Percentiles rank a stretch among this genome's conserved stretches.
Conservation (phyloP, 2,113 vertebrate species). For the Mus pahari region DNA sequence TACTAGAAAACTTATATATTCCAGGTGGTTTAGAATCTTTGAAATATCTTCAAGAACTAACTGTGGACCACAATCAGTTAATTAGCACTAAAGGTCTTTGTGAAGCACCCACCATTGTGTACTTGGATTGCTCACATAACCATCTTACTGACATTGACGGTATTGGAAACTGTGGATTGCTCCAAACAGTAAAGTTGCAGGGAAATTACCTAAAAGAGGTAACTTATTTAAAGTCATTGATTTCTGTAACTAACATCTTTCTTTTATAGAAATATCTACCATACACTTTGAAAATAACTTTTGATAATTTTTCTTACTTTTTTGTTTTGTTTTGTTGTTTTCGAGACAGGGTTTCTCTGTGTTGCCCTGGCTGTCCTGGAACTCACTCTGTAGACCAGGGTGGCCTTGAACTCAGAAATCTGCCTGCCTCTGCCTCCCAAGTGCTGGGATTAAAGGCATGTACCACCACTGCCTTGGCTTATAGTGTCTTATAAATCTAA, state of each 20-base stretch:
- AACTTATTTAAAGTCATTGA: conserved; percentile 69
- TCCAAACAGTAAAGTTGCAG: conserved; percentile 92
- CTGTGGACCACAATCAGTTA: conserved; percentile 94
- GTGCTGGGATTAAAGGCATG: too few relatives aligned
- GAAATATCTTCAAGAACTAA: conserved; percentile 91
- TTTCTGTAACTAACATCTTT: conserved; percentile 27
- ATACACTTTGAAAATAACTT: conserved; percentile 37
- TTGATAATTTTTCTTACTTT: background rate
- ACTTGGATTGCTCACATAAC: conserved; percentile 95
- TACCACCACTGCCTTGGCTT: background rate
- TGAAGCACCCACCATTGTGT: conserved; percentile 88
- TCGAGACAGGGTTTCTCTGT: too few relatives aligned
- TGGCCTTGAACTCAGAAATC: too few relatives aligned
- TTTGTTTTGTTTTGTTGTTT: too few relatives aligned
- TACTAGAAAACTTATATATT: conserved; percentile 71
- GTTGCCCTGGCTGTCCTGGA: too few relatives aligned
- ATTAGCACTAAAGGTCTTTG: conserved; percentile 93
- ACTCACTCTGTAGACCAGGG: too few relatives aligned
- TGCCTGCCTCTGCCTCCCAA: too few relatives aligned
- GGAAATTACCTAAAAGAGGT: conserved; percentile 95
- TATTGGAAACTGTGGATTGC: conserved; percentile 92
- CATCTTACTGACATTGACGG: conserved; percentile 91
- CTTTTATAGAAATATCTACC: background rate
- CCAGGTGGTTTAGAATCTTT: conserved; percentile 92
- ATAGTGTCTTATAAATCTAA: conserved; percentile 15